Conservation (phyloP, 23 tunicate species). For the Ascidia mentula region DNA sequence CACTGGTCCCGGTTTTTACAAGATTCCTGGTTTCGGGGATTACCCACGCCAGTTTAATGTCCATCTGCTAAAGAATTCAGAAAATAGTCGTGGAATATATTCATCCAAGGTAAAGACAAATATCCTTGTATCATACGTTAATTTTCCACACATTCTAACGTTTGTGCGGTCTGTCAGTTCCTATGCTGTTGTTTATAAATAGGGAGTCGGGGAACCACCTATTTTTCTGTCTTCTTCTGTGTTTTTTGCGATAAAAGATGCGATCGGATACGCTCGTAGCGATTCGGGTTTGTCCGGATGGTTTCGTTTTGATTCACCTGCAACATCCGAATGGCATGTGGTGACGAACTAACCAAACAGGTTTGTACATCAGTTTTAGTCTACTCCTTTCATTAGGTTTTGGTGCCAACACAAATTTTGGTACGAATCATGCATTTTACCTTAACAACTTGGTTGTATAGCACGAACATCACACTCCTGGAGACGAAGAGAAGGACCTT, state of each 20-base stretch:
- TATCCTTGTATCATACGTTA: too few species aligned
- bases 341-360: constrained; percentile 60
- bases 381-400: neutral
- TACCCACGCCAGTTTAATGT: constrained; percentile 71
- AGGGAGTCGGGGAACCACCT: constrained; percentile 97
- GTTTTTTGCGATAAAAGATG: constrained; percentile 88
- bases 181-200: neutral
- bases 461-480: constrained; percentile 13
- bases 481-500: constrained; percentile 2
- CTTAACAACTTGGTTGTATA: too few species aligned
- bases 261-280: constrained; percentile 47
- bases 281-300: constrained; percentile 46
- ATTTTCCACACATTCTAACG: too few species aligned
- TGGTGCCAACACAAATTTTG: too few species aligned
- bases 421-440: too few species aligned
- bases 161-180: too few species aligned
- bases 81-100: constrained; percentile 46
- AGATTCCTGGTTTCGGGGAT: constrained; percentile 88
- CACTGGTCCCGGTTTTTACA: constrained; percentile 82
- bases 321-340: constrained; percentile 88
- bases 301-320: constrained; percentile 81
- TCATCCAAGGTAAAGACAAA: constrained; percentile 57
- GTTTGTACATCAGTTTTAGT: constrained; percentile 8
- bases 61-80: constrained; percentile 45
- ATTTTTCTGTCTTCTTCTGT: constrained; percentile 77